Evolutionary conservation across 2,797 vertebrate species (phyloP).

Genomic region (Muraenolepis orangiensis): DNA sequence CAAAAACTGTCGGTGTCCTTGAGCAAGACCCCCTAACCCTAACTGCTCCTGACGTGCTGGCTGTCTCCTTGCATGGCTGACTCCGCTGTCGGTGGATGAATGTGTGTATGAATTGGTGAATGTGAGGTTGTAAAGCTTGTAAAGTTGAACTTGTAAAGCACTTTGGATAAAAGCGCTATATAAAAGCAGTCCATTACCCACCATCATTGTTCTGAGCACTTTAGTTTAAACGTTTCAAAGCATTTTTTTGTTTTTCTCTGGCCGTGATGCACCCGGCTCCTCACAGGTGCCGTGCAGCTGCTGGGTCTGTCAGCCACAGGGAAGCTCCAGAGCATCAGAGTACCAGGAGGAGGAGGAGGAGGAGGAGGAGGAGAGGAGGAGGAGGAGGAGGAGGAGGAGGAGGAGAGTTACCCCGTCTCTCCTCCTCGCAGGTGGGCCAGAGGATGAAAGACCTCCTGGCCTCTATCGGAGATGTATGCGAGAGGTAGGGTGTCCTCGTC

Average conservation of each 20-base stretch:
- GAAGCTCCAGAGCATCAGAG: conserved; percentile 76
- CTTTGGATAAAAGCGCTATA: no score
- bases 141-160: no score
- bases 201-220: no score
- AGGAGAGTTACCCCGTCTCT: conserved; percentile 16
- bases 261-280: neutral
- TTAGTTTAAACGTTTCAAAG: neutral
- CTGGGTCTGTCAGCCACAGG: conserved; percentile 80
- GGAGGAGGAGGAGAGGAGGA: conserved; percentile 13
- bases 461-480: conserved; percentile 83
- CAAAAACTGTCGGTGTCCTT: no score
- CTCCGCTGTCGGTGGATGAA: no score
- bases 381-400: conserved; percentile 30
- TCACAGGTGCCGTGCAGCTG: conserved; percentile 75
- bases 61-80: no score
- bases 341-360: conserved; percentile 53
- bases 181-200: no score
- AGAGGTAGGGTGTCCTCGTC: conserved; percentile 71
- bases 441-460: conserved; percentile 82
- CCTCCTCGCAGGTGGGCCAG: conserved; percentile 62
- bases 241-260: no score
- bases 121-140: no score
- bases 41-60: no score
- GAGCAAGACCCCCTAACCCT: no score
- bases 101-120: no score